These are phyloP conservation scores for Drosophila parthenogenetica DNA, from an alignment of 2,888 invertebrate genomes.

Conservation along the genomic window DNA sequence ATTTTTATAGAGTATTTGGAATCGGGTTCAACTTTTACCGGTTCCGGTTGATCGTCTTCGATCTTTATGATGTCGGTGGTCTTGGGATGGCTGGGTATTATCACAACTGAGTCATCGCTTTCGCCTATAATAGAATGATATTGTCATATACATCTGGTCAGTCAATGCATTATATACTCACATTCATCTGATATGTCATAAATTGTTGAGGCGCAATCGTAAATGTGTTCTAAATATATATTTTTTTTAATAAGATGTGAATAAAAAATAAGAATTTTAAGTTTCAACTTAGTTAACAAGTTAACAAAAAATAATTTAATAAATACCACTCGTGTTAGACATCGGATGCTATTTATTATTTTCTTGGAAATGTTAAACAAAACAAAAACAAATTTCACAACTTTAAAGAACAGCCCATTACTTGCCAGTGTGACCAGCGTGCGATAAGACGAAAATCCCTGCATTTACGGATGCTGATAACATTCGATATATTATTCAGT, in stretches of 20 bases:
- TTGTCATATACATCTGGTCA: not conserved
- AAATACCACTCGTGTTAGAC: slow-evolving; percentile 5
- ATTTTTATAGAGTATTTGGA: not conserved
- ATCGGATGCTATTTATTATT: not conserved
- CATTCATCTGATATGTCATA: not conserved
- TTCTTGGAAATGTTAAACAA: not conserved
- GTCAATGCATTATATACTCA: not conserved
- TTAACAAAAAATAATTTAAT: not conserved
- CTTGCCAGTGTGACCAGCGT: not conserved
- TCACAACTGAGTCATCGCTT: slow-evolving; percentile 1
- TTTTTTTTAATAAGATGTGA: too few species aligned
- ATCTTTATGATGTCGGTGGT: not conserved
- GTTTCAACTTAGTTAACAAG: not conserved
- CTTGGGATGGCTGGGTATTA: not conserved
- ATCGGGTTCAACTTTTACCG: not conserved
- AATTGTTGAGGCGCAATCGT: not conserved
- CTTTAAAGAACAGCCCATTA: not conserved
- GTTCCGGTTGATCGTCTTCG: not conserved
- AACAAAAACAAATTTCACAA: not conserved
- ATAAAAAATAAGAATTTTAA: not conserved
- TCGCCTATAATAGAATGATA: not conserved
- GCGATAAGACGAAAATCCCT: not conserved
- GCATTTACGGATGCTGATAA: not conserved
- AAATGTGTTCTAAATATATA: not conserved
- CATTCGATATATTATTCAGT: not conserved